Evolutionary conservation across 2,888 invertebrate genomes (phyloP), one percentile per base, ranked within the genome.

Genomic region (Ptychoptera contaminata): DNA sequence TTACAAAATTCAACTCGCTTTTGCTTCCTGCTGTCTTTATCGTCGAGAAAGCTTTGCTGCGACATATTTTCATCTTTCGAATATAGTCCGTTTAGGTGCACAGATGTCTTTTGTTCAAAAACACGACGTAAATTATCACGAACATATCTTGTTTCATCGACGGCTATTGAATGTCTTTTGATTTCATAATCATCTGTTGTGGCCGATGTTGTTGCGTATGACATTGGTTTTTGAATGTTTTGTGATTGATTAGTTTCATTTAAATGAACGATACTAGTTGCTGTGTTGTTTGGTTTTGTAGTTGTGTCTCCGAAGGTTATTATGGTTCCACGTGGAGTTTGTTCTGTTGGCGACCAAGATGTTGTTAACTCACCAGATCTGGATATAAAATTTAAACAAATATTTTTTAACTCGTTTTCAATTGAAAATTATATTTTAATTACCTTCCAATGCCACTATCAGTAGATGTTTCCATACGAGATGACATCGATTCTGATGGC

Each of bases 1-100:
- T 87, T 87, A 58, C 85, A 84, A 62, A 88, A 88, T 55, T 81
- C 86, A 0, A 88, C 87, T 8, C 65, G 59, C 62, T 76, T 83
- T 16, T 34, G 16, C 59, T 85, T 84, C 2, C 71, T 67, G 58
- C 69, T 73, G 6, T 46, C 67, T 46, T 68, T 68, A 48, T 56
- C 62, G 56, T 60, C 48, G 7, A 23, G 23, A 23, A 23, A 23
- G 46, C 56, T 49, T 51, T 59, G 50, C 50, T 63, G 52, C 51
- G 52, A 48, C 23, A 48, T 44, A 4, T 50, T 48, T 1, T 46
- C 43, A 31, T 46, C 50, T 12, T 50, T 49, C 14, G 44, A 43
- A 46, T 49, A 49, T 8, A 57, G 55, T 1, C 62, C 59, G 50
- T 65, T 65, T 9, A 67, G 50, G 46, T 59, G 59, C 11, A 61